Percentiles rank a stretch among this genome's conserved stretches.
These are phyloP conservation scores for Tineola bisselliella DNA, from an alignment of 2,888 invertebrate genomes.

Conservation along the genomic window DNA sequence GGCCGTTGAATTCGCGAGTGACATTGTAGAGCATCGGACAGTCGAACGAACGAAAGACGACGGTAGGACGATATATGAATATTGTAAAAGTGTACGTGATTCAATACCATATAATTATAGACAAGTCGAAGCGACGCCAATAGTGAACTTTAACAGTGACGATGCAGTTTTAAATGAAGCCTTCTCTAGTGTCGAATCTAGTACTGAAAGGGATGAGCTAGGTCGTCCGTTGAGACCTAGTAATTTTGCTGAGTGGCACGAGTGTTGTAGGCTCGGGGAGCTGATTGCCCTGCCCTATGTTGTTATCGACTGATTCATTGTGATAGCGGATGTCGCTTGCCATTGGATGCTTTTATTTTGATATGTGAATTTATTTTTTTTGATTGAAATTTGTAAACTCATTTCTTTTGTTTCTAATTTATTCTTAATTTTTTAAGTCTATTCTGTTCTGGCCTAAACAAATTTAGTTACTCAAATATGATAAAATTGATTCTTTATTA, in stretches of 20 bases:
- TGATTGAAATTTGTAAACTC: no score
- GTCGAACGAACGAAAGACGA: slow-evolving; percentile 54
- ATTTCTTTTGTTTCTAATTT: no score
- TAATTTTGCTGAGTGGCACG: slow-evolving; percentile 91
- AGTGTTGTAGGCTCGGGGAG: slow-evolving; percentile 83
- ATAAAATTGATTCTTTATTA: no score
- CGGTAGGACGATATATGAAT: slow-evolving; percentile 33
- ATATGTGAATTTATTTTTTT: no score
- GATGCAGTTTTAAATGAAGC: slow-evolving; percentile 20
- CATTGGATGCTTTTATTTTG: no score
- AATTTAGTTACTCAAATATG: no score
- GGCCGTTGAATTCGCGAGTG: slow-evolving; percentile 25
- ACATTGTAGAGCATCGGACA: slow-evolving; percentile 41
- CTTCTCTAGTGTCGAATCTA: slow-evolving; percentile 19
- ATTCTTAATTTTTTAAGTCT: no score
- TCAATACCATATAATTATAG: slow-evolving; percentile 34
- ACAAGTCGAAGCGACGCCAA: slow-evolving; percentile 34
- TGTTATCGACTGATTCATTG: slow-evolving; percentile 81
- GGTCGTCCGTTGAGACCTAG: slow-evolving; percentile 34
- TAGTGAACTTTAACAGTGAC: slow-evolving; percentile 26
- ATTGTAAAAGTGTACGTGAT: slow-evolving; percentile 25
- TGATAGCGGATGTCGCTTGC: background rate
- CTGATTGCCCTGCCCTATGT: slow-evolving; percentile 96
- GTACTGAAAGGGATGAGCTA: slow-evolving; percentile 26
- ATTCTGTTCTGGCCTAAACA: no score